Conservation (phyloP, 2,888 invertebrate species). For the Leptogaster cylindrica region DNA sequence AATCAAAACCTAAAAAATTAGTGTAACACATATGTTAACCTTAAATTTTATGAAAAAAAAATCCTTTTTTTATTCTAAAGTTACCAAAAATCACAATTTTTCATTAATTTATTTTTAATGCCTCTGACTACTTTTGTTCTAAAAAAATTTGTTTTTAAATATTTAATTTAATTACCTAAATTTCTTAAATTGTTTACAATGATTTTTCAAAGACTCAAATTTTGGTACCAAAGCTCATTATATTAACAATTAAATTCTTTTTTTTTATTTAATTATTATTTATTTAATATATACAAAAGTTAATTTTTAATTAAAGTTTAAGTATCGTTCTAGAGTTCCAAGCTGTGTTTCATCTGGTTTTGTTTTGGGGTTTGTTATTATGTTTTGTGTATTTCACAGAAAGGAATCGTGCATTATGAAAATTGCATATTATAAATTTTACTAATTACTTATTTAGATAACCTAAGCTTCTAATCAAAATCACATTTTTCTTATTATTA, state of each 20-base stretch:
- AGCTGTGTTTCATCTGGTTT: no score
- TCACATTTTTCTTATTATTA: slow-evolving; percentile 35
- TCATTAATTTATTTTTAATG: slow-evolving; percentile 31
- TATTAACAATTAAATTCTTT: neutral
- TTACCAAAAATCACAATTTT: slow-evolving; percentile 28
- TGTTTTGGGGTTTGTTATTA: neutral
- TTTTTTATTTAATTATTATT: neutral
- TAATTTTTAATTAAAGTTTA: no score
- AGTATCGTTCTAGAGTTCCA: no score
- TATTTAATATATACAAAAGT: neutral
- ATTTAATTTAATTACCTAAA: slow-evolving; percentile 22
- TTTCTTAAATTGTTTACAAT: slow-evolving; percentile 22
- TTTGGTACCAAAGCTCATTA: slow-evolving; percentile 28
- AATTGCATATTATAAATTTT: slow-evolving; percentile 21
- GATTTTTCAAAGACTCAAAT: slow-evolving; percentile 21
- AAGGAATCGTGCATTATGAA: slow-evolving; percentile 1
- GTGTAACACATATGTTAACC: slow-evolving; percentile 4
- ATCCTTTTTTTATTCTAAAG: slow-evolving; percentile 16
- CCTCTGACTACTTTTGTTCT: slow-evolving; percentile 23
- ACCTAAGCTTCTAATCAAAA: slow-evolving; percentile 31
- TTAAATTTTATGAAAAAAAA: slow-evolving; percentile 1
- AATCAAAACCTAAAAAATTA: slow-evolving; percentile 9
- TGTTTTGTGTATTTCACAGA: neutral
- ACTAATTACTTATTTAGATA: slow-evolving; percentile 28
- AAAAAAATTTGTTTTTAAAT: slow-evolving; percentile 10